Conservation (phyloP, 2,797 vertebrate genomes). For the Psittacula echo region DNA sequence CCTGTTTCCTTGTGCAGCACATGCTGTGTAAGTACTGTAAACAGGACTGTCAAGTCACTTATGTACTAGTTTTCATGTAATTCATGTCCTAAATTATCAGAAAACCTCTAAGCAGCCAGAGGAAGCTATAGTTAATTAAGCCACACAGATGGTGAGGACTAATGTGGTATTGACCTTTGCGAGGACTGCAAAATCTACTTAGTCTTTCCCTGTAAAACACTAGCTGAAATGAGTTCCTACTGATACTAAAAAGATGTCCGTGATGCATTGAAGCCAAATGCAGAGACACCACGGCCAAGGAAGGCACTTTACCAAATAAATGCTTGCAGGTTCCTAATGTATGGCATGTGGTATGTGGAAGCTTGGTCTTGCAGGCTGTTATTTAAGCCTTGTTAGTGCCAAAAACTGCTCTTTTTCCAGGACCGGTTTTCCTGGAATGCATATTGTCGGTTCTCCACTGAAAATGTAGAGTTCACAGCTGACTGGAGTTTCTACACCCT, state of each 20-base stretch:
- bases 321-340: not conserved
- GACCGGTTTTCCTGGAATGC: not conserved
- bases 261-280: not conserved
- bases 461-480: not conserved
- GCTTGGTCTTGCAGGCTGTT: not conserved
- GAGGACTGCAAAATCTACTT: constrained; percentile 70
- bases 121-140: constrained; percentile 72
- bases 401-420: not conserved
- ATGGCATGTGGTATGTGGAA: not conserved
- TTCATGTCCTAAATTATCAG: constrained; percentile 65
- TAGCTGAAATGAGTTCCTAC: constrained; percentile 56
- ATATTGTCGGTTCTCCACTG: not conserved
- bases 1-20: not conserved
- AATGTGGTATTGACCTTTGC: constrained; percentile 67
- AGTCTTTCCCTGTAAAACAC: constrained; percentile 55
- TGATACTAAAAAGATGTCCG: constrained; percentile 4
- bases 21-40: not conserved
- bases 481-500: not conserved
- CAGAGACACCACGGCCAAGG: not conserved
- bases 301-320: not conserved
- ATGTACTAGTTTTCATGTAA: constrained; percentile 51
- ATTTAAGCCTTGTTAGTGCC: not conserved
- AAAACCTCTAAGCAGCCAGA: constrained; percentile 68
- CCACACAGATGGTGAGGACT: constrained; percentile 71
- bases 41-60: constrained; percentile 27